These are phyloP conservation scores for Hexactinellida sp. DNA, from an alignment of 37 sponge, comb jelly and placozoan genomes.

Conservation along the genomic window DNA sequence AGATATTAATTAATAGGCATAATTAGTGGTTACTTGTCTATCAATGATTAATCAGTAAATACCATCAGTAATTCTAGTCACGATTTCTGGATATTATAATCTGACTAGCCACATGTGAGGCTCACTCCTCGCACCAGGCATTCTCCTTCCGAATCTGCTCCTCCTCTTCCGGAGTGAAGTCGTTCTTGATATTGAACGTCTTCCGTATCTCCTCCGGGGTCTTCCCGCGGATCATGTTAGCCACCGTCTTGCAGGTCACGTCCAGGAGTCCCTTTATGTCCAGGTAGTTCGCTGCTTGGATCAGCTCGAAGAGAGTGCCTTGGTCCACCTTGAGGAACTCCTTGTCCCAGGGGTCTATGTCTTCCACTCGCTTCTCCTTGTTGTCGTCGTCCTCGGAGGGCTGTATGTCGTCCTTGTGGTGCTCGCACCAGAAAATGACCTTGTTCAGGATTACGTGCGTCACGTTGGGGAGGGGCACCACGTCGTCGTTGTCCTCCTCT, in stretches of 20 bases:
- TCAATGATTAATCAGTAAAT: no score
- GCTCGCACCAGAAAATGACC: background rate
- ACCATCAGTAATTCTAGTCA: no score
- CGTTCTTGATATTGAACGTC: constrained; percentile 61
- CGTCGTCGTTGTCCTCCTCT: constrained; percentile 93
- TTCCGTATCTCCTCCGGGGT: constrained; percentile 96
- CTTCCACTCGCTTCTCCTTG: constrained; percentile 95
- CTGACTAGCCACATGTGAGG: no score
- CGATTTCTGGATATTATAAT: no score
- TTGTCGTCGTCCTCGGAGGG: constrained; percentile 93
- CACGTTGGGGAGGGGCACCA: constrained; percentile 94
- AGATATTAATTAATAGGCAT: no score
- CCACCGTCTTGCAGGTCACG: constrained; percentile 98
- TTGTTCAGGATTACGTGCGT: background rate
- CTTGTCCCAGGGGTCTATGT: constrained; percentile 98
- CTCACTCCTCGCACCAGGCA: constrained; percentile 88
- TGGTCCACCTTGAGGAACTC: constrained; percentile 98
- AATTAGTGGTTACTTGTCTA: no score
- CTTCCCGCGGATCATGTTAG: constrained; percentile 92
- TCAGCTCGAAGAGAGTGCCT: constrained; percentile 94
- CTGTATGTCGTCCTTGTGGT: constrained; percentile 69
- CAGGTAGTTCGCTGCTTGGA: constrained; percentile 79
- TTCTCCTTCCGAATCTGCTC: constrained; percentile 98
- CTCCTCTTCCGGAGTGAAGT: constrained; percentile 98
- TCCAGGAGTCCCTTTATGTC: constrained; percentile 98